Evolutionary conservation across 2,888 invertebrate species (phyloP), one percentile per base, ranked within the genome.

Genomic region (Dasysyrphus tricinctus): DNA sequence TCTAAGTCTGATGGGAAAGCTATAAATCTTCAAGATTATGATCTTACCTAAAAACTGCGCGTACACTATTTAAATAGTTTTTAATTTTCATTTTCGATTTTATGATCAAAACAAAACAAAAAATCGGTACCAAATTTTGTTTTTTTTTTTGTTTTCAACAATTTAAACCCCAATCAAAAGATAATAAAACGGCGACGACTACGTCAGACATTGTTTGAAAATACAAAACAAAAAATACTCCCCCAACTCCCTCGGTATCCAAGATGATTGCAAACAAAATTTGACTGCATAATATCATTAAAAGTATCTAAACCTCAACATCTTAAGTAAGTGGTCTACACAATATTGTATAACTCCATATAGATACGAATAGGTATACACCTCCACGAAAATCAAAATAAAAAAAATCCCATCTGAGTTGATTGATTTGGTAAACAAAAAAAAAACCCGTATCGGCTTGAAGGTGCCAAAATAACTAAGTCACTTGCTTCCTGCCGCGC

Each of bases 391-490:
- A 80, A 80, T 44, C 56, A 76, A 63, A 73, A 54, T 42, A 34
- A 67, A 56, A n/a, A 77, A 80, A 81, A 73, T 54, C 67, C 75
- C 54, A 65, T 70, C 61, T 16, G 47, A 59, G 76, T 87, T 87
- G 87, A 87, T 87, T 75, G 87, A 87, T 87, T 75, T 80, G 83
- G 83, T 87, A 87, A 87, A 87, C 87, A 87, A 61, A 42, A 49
- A 87, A 61, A 42, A 49, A 67, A 47, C 16, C 9, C 67, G 54
- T 70, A 88, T 78, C 78, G 80, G 65, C 81, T 80, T 70, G 84
- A 82, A 88, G 88, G 88, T 88, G 88, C 88, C 88, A 88, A 88
- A 88, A 88, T 87, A 88, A 88, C 88, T 88, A 85, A 88, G 88
- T 88, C 88, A 79, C 85, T 88, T 88, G 88, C 78, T 88, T 88